phyloP scores from a whole-genome alignment of 2,888 invertebrate species.

The Metopia argyrocephala region DNA sequence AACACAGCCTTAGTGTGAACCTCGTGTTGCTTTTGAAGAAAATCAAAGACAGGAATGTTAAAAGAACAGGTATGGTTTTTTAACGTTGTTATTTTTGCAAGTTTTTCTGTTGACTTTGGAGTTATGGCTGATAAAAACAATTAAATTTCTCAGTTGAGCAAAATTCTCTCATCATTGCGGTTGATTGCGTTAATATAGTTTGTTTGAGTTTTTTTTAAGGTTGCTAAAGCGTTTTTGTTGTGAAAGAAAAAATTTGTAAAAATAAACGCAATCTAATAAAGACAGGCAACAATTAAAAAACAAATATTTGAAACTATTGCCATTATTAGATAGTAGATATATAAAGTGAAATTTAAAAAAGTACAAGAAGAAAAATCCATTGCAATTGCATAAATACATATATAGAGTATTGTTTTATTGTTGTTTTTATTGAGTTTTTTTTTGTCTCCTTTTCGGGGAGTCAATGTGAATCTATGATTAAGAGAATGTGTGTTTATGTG shows the following conservation, averaged over 20 bases:
- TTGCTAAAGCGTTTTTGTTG: slow-evolving; percentile 46
- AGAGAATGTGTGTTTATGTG: slow-evolving; percentile 19
- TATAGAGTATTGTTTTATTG: slow-evolving; percentile 10
- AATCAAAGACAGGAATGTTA: neutral
- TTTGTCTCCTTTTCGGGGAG: neutral
- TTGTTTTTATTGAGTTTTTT: neutral
- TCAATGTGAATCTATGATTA: neutral
- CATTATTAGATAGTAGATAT: slow-evolving; percentile 10
- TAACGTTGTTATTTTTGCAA: slow-evolving; percentile 8
- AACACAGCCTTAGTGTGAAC: too few relatives aligned
- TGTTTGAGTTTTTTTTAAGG: slow-evolving; percentile 32
- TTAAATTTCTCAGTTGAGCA: slow-evolving; percentile 58
- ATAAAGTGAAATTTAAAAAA: slow-evolving; percentile 11
- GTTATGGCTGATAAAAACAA: slow-evolving; percentile 23
- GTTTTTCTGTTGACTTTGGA: slow-evolving; percentile 16
- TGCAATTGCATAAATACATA: slow-evolving; percentile 60
- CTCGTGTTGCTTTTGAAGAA: neutral
- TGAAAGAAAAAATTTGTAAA: slow-evolving; percentile 33
- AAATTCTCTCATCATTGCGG: slow-evolving; percentile 49
- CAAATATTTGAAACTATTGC: slow-evolving; percentile 13
- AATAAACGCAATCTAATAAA: slow-evolving; percentile 51
- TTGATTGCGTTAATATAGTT: slow-evolving; percentile 17
- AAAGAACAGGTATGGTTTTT: neutral
- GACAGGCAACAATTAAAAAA: slow-evolving; percentile 53
- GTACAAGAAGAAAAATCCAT: slow-evolving; percentile 36